Conservation (phyloP, 37 sponge, comb jelly and placozoan genomes). For the Bolinopsis microptera region DNA sequence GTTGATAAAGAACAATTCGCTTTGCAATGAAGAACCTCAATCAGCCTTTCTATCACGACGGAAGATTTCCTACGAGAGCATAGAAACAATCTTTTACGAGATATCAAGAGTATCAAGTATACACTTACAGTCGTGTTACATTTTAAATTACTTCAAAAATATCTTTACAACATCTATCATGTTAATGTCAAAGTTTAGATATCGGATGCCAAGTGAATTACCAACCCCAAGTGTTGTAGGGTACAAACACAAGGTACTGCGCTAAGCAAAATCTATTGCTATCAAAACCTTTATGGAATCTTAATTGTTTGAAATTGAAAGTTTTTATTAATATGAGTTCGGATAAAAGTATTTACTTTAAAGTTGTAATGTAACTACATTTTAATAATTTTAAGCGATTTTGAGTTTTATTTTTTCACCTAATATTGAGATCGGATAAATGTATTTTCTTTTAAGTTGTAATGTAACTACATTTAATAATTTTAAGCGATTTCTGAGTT, state of each 20-base stretch:
- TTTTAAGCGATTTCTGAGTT: too few relatives aligned
- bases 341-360: too few relatives aligned
- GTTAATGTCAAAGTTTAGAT: background rate
- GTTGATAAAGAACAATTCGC: background rate
- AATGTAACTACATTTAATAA: too few relatives aligned
- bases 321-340: background rate
- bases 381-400: too few relatives aligned
- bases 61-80: background rate
- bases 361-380: too few relatives aligned
- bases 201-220: background rate
- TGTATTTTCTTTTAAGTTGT: too few relatives aligned
- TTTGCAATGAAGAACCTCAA: background rate
- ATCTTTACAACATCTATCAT: background rate
- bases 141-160: background rate
- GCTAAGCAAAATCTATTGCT: slow-evolving; percentile 26
- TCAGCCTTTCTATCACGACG: background rate
- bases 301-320: background rate
- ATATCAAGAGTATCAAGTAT: background rate
- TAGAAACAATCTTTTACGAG: background rate
- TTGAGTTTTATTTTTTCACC: too few relatives aligned
- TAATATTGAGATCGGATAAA: too few relatives aligned
- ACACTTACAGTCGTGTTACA: background rate
- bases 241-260: background rate
- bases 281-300: background rate
- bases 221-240: slow-evolving; percentile 1